These are phyloP conservation scores for Oryzias woworae DNA, from an alignment of 2,113 vertebrate genomes.

Conservation along the genomic window DNA sequence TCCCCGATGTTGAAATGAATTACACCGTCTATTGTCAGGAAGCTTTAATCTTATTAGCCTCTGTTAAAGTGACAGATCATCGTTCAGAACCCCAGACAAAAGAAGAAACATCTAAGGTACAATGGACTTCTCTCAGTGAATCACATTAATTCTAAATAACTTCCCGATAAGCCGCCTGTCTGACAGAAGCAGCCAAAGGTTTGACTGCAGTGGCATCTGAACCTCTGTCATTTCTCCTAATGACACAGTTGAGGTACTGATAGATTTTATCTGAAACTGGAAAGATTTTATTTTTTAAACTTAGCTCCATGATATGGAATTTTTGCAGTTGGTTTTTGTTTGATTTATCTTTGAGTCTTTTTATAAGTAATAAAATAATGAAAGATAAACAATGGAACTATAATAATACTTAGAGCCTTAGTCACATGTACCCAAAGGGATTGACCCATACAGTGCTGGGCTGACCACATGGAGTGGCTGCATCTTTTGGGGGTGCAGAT, in stretches of 20 bases:
- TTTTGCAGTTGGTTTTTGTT: background rate
- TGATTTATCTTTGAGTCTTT: too few species aligned
- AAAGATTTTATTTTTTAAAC: slow-evolving; percentile 1
- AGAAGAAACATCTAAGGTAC: slow-evolving; percentile 79
- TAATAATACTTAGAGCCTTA: too few species aligned
- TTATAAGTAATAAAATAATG: too few species aligned
- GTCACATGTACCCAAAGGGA: too few species aligned
- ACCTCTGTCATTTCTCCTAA: slow-evolving; percentile 70
- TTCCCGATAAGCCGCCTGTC: slow-evolving; percentile 64
- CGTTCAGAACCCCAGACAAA: slow-evolving; percentile 77
- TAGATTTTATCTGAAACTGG: slow-evolving; percentile 40
- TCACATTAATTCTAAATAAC: slow-evolving; percentile 79
- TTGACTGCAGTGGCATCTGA: slow-evolving; percentile 73
- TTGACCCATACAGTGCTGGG: too few species aligned
- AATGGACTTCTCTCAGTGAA: slow-evolving; percentile 75
- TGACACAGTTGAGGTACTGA: slow-evolving; percentile 45
- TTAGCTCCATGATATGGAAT: background rate
- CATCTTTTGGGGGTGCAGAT: too few species aligned
- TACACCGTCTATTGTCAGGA: slow-evolving; percentile 75
- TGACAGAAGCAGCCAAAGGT: slow-evolving; percentile 59
- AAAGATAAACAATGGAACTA: too few species aligned
- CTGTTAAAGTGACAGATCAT: slow-evolving; percentile 75
- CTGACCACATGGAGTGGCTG: too few species aligned
- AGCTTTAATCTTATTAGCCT: slow-evolving; percentile 80
- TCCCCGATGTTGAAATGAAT: slow-evolving; percentile 78